A percentile compares a stretch with the other conserved stretches of the same genome.
phyloP scores from a whole-genome alignment of 2,888 invertebrate species.

The Hirtodrosophila duncani region DNA sequence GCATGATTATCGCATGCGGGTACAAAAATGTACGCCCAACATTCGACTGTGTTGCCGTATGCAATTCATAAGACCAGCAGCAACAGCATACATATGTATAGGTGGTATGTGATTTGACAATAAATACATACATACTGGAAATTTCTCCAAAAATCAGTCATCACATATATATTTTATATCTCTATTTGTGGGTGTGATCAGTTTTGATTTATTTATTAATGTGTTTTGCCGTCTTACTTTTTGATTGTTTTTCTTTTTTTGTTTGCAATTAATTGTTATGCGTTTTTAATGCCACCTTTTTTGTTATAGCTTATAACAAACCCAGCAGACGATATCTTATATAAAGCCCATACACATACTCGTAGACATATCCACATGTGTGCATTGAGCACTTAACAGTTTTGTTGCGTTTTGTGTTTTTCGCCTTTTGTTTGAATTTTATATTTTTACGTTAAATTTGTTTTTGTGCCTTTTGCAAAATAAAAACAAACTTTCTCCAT shows the following conservation, averaged over 20 bases:
- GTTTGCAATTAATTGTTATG: conserved; percentile 61
- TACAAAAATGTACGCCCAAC: too few species aligned
- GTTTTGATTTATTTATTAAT: conserved; percentile 52
- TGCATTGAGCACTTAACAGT: conserved; percentile 46
- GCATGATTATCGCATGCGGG: neutral
- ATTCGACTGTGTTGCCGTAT: conserved; percentile 12
- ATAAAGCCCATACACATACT: conserved; percentile 28
- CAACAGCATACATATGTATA: conserved; percentile 1
- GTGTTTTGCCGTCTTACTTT: conserved; percentile 11
- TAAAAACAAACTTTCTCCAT: conserved; percentile 62
- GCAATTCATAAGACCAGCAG: conserved; percentile 1
- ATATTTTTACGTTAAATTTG: conserved; percentile 48
- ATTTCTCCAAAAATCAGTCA: conserved; percentile 9
- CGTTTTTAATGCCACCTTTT: conserved; percentile 52
- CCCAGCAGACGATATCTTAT: conserved; percentile 32
- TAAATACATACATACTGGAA: too few species aligned
- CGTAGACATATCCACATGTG: conserved; percentile 40
- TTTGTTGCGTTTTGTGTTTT: conserved; percentile 56
- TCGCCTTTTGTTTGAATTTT: conserved; percentile 47
- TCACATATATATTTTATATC: conserved; percentile 2
- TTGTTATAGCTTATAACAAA: conserved; percentile 16
- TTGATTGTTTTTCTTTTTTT: conserved; percentile 32
- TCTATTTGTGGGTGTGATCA: conserved; percentile 26
- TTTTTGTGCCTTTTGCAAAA: conserved; percentile 43
- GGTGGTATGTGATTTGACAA: too few species aligned